Percentiles rank a stretch among this genome's conserved stretches.
Conservation (phyloP, 2,888 invertebrate genomes). For the Magallana nippona region DNA sequence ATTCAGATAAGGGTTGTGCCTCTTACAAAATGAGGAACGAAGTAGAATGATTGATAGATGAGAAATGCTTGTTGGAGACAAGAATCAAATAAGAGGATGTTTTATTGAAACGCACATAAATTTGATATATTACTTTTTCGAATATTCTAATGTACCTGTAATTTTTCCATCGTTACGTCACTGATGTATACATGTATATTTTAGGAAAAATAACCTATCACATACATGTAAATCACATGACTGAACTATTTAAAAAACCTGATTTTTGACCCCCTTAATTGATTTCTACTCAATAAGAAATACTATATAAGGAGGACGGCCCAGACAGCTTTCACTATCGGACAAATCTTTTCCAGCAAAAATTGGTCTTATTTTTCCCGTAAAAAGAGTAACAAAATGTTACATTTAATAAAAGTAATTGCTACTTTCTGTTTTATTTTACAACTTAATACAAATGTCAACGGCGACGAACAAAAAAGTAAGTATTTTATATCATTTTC, state of each 20-base stretch:
- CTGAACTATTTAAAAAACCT: not conserved
- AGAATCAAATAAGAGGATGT: not conserved
- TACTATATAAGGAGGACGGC: not conserved
- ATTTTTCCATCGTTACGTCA: not conserved
- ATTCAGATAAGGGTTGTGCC: not conserved
- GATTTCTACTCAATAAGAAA: not conserved
- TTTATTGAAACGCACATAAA: not conserved
- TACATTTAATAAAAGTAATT: not conserved
- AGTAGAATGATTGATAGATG: conserved; percentile 19
- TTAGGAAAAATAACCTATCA: not conserved
- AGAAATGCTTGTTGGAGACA: not conserved
- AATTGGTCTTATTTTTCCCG: not conserved
- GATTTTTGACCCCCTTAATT: conserved; percentile 1
- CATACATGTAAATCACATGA: conserved; percentile 1
- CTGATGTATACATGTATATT: not conserved
- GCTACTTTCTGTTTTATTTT: not conserved
- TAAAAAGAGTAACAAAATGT: not conserved
- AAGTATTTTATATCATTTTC: not conserved
- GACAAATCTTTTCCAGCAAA: not conserved
- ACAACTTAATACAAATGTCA: not conserved
- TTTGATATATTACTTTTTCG: not conserved
- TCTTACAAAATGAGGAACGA: not conserved
- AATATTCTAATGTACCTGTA: not conserved
- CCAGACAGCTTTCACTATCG: not conserved
- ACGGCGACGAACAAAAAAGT: not conserved